phyloP scores from a whole-genome alignment of 1,140 invertebrate genomes.

The Drosophila triauraria region DNA sequence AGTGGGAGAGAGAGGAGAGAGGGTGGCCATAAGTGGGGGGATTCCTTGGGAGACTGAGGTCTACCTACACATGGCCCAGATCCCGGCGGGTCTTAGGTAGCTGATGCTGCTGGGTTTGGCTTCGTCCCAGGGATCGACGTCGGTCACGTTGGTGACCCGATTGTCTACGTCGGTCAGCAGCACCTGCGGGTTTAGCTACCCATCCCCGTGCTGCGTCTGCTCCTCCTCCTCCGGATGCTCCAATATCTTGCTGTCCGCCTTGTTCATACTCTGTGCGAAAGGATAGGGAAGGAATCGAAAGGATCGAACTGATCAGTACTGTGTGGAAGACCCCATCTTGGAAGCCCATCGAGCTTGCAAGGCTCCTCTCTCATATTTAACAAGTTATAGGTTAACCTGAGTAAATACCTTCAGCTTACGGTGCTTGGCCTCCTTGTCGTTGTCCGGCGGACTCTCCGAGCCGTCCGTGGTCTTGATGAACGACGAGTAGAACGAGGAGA shows the following conservation, averaged over 20 bases:
- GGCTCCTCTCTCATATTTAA: slow-evolving; percentile 5
- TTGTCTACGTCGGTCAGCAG: slow-evolving; percentile 42
- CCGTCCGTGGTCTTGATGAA: slow-evolving; percentile 86
- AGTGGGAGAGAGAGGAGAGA: background rate
- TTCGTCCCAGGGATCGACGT: slow-evolving; percentile 21
- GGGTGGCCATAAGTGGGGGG: background rate
- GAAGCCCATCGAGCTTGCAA: background rate
- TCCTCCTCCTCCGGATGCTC: slow-evolving; percentile 77
- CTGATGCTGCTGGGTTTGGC: slow-evolving; percentile 16
- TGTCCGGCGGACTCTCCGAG: slow-evolving; percentile 78
- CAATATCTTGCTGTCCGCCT: slow-evolving; percentile 48
- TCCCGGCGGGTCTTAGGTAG: background rate
- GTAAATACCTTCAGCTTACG: slow-evolving; percentile 67
- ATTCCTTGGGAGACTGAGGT: no score
- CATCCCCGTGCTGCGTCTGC: slow-evolving; percentile 75
- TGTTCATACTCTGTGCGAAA: slow-evolving; percentile 22
- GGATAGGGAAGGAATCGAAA: background rate
- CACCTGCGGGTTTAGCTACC: slow-evolving; percentile 41
- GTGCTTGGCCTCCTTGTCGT: slow-evolving; percentile 74
- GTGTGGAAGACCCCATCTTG: background rate
- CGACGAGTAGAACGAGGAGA: slow-evolving; percentile 87
- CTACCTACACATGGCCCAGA: slow-evolving; percentile 14
- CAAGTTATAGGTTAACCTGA: background rate
- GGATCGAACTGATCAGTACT: background rate
- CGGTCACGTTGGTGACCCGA: slow-evolving; percentile 24